Evolutionary conservation across 2,113 vertebrate species (phyloP), one percentile per base, ranked within the genome.

Genomic region (Rhineura floridana): DNA sequence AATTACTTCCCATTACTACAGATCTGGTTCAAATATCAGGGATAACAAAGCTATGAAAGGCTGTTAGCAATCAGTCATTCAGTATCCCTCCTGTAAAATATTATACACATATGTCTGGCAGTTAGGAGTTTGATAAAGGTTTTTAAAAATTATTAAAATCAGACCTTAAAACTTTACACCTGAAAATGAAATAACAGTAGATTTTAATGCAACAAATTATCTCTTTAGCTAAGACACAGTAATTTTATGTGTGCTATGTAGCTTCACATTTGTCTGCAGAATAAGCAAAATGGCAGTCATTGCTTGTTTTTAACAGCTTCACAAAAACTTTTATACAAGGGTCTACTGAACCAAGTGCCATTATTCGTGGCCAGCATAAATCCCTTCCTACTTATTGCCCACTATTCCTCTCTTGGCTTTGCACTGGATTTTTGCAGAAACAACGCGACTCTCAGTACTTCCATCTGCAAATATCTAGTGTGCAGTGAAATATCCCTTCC

Each of bases 11-110:
- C 84, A 86, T 86, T 33, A 84, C 17, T 9, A 59, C 23, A 80
- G 15, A 81, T 76, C 36, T 78, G 89, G n/a, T 23, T 50, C 28
- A 39, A 84, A 87, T 44, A 1, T 36, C 44, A 30, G 50, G 25
- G 48, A 70, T 75, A 5, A 89, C 30, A 76, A 33, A 88, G 80
- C 65, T 81, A 48, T 39, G 69, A 88, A 86, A 85, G 87, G 21
- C n/a, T 2, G 70, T 86, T 39, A 44, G 88, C 19, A 82, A 86
- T 33, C 42, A 93, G 44, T 72, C 5, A 48, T 0, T 17, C 9
- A 65, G 36, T 69, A 42, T 39, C 19, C 33, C 63, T 84, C 23
- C 39, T 17, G 1, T 79, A 39, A 86, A 88, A n/a, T 55, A 19
- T 30, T 1, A 1, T 84, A 12, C 82, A 83, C 77, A 91, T 8